phyloP scores from a whole-genome alignment of 2,797 vertebrate genomes.

The Dicrostonyx torquatus region DNA sequence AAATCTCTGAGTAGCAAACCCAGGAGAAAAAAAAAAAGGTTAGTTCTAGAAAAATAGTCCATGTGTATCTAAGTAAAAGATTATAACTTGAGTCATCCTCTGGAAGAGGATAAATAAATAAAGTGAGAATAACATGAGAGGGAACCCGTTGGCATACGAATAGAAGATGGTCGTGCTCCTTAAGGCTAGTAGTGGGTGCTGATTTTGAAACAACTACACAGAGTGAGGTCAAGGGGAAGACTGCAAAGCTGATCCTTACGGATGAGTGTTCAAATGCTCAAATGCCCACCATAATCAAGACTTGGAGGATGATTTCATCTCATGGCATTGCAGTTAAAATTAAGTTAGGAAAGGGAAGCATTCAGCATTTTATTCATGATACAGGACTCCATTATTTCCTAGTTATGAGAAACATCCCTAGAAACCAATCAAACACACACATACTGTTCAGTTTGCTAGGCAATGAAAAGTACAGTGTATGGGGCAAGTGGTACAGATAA shows the following conservation, averaged over 20 bases:
- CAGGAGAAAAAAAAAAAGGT: neutral
- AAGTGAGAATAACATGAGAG: neutral
- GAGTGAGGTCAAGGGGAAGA: neutral
- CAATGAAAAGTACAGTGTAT: too few species aligned
- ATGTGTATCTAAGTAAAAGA: neutral
- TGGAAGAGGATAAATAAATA: neutral
- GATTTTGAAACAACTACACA: neutral
- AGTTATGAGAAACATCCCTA: too few species aligned
- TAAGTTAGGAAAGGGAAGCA: neutral
- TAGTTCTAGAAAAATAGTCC: slow-evolving; percentile 17
- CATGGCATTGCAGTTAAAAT: neutral
- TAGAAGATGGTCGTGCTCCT: neutral
- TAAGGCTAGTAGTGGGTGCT: neutral
- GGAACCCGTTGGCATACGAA: neutral
- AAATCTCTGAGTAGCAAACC: slow-evolving; percentile 3
- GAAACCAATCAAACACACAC: too few species aligned
- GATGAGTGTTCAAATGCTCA: neutral
- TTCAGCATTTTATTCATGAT: neutral
- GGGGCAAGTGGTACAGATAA: too few species aligned
- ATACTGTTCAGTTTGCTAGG: too few species aligned
- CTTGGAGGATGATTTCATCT: neutral
- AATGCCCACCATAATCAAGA: neutral
- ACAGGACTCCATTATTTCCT: too few species aligned
- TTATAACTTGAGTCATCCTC: neutral
- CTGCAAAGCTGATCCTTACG: neutral